phyloP scores from a whole-genome alignment of 2,797 vertebrate genomes.

The Poeciliopsis paucimaculata region DNA sequence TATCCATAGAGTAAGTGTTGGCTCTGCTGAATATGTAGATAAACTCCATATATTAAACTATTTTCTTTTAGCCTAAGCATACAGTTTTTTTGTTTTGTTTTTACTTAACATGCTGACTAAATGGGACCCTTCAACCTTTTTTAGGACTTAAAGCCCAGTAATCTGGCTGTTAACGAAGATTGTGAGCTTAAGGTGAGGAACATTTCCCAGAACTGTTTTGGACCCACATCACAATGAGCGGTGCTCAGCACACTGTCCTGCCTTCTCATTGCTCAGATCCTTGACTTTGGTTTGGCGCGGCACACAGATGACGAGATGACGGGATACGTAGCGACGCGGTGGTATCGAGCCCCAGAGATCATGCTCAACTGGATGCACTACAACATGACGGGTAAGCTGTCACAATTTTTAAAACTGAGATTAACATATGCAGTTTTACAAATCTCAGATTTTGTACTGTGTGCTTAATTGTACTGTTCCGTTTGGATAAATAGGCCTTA shows the following conservation, averaged over 20 bases:
- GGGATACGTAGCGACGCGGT: slow-evolving; percentile 95
- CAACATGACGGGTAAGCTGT: slow-evolving; percentile 91
- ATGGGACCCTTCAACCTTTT: slow-evolving; percentile 30
- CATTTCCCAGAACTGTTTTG: neutral
- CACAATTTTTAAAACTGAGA: neutral
- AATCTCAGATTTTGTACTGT: neutral
- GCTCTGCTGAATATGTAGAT: neutral
- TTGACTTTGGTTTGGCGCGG: slow-evolving; percentile 96
- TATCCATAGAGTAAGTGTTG: slow-evolving; percentile 94
- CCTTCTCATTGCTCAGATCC: slow-evolving; percentile 81
- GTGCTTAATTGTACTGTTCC: neutral
- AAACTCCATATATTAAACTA: neutral
- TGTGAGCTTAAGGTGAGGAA: slow-evolving; percentile 93
- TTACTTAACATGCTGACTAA: neutral
- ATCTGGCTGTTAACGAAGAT: slow-evolving; percentile 98
- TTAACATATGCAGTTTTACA: slow-evolving; percentile 8
- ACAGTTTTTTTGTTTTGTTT: neutral
- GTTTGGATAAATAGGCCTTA: neutral
- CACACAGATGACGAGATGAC: slow-evolving; percentile 99
- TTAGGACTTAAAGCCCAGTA: slow-evolving; percentile 98
- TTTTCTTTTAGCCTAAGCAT: neutral
- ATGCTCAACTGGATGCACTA: slow-evolving; percentile 99
- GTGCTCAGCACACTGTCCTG: neutral
- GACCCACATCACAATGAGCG: neutral
- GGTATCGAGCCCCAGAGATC: slow-evolving; percentile 98